Evolutionary conservation across 2,113 vertebrate species (phyloP).

Genomic region (Panthera leo): DNA sequence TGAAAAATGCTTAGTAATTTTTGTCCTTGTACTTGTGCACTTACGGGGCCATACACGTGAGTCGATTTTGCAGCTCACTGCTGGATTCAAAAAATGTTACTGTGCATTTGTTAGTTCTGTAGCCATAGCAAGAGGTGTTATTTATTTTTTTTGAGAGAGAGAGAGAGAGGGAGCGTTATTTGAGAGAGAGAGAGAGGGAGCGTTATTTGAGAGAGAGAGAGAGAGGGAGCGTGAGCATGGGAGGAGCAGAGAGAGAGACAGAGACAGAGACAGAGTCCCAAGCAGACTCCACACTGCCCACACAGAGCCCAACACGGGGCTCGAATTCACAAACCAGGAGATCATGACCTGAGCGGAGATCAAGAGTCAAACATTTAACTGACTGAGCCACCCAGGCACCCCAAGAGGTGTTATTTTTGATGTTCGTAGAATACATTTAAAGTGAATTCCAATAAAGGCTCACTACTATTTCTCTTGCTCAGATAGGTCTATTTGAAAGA

Average conservation of each 20-base stretch:
- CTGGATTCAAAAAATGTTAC: background rate
- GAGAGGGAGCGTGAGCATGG: too few relatives aligned
- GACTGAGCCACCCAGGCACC: too few relatives aligned
- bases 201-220: too few relatives aligned
- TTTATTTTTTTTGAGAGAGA: background rate
- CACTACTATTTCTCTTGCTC: background rate
- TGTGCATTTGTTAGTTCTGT: background rate
- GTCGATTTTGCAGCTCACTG: background rate
- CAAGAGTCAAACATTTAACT: too few relatives aligned
- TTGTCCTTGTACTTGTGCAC: conserved; percentile 11
- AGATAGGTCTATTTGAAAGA: conserved; percentile 17
- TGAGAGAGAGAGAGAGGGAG: too few relatives aligned
- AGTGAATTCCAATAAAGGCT: background rate
- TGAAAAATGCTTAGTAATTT: conserved; percentile 45
- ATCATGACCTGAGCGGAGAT: too few relatives aligned
- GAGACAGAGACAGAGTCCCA: too few relatives aligned
- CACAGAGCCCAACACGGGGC: too few relatives aligned
- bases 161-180: too few relatives aligned
- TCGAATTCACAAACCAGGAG: too few relatives aligned
- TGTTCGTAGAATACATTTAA: background rate
- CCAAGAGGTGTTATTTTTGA: background rate
- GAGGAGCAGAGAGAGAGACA: too few relatives aligned
- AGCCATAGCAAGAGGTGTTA: background rate
- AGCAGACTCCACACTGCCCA: too few relatives aligned
- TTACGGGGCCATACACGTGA: background rate